Percentiles rank a stretch among this genome's conserved stretches.
Conservation (phyloP, 2,888 invertebrate species). For the Mythimna lalbum region DNA sequence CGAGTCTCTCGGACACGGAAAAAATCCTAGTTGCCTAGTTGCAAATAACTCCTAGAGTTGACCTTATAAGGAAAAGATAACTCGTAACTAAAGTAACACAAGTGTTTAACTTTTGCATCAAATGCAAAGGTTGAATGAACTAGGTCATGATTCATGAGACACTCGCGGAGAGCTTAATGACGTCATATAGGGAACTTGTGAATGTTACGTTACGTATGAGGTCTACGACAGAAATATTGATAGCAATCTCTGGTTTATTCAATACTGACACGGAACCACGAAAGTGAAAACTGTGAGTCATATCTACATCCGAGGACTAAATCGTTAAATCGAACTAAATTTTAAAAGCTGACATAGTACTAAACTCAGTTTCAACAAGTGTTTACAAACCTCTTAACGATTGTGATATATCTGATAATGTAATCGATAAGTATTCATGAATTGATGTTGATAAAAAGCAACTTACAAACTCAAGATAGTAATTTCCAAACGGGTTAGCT, state of each 20-base stretch:
- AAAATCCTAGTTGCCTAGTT: not conserved
- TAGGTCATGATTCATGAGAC: slow-evolving; percentile 58
- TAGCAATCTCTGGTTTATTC: slow-evolving; percentile 8
- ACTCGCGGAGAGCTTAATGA: slow-evolving; percentile 46
- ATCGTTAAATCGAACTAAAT: not conserved
- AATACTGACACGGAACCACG: slow-evolving; percentile 13
- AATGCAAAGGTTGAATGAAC: slow-evolving; percentile 50
- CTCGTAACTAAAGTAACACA: slow-evolving; percentile 13
- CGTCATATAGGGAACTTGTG: slow-evolving; percentile 43
- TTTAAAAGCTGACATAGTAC: not conserved
- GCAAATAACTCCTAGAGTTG: not conserved
- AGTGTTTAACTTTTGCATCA: slow-evolving; percentile 31
- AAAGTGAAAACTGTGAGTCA: slow-evolving; percentile 33
- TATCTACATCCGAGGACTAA: not conserved
- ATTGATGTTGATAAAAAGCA: not conserved
- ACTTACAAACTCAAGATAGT: slow-evolving; percentile 8
- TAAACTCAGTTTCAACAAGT: not conserved
- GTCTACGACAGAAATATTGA: slow-evolving; percentile 30
- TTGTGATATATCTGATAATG: not conserved
- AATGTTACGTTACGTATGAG: slow-evolving; percentile 23
- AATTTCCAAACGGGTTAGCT: slow-evolving; percentile 42
- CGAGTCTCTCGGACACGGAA: not conserved
- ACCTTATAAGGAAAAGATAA: slow-evolving; percentile 17
- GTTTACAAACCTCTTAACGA: not conserved
- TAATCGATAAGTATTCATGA: not conserved